phyloP scores from a whole-genome alignment of 2,888 invertebrate genomes.

The Criorhina ranunculi region DNA sequence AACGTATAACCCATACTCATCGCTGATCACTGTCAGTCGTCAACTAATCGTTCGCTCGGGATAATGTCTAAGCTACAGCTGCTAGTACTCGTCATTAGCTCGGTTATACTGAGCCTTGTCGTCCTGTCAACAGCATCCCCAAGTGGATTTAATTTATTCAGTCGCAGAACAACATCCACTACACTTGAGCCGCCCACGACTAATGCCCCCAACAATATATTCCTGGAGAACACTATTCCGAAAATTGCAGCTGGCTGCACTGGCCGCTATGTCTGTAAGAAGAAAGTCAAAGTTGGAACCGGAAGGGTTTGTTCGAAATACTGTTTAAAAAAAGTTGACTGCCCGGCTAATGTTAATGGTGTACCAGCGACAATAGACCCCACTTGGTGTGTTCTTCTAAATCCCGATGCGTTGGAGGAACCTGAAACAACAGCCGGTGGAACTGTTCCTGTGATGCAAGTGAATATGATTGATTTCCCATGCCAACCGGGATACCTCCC shows the following conservation, averaged over 20 bases:
- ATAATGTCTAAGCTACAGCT: constrained; percentile 41
- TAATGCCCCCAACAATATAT: constrained; percentile 44
- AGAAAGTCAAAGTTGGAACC: constrained; percentile 78
- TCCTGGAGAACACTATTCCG: constrained; percentile 79
- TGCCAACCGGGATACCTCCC: constrained; percentile 83
- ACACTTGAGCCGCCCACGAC: constrained; percentile 56
- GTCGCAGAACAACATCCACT: constrained; percentile 15
- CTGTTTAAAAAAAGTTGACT: constrained; percentile 79
- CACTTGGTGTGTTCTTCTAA: constrained; percentile 80
- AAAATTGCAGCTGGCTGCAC: constrained; percentile 78
- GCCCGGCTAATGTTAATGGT: constrained; percentile 75
- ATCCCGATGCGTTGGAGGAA: constrained; percentile 76
- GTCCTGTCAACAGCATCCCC: constrained; percentile 14
- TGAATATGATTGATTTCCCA: constrained; percentile 83
- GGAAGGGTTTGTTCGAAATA: constrained; percentile 80
- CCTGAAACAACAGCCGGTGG: not conserved
- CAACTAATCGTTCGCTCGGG: constrained; percentile 30
- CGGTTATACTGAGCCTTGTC: constrained; percentile 8
- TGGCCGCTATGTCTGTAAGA: constrained; percentile 78
- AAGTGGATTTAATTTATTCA: constrained; percentile 22
- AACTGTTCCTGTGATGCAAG: constrained; percentile 77
- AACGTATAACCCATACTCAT: not conserved
- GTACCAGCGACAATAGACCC: constrained; percentile 63
- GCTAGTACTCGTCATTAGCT: not conserved
- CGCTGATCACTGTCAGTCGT: constrained; percentile 35